A percentile compares a stretch with the other conserved stretches of the same genome.
Conservation (phyloP, 2,797 vertebrate genomes). For the Gouania willdenowi region DNA sequence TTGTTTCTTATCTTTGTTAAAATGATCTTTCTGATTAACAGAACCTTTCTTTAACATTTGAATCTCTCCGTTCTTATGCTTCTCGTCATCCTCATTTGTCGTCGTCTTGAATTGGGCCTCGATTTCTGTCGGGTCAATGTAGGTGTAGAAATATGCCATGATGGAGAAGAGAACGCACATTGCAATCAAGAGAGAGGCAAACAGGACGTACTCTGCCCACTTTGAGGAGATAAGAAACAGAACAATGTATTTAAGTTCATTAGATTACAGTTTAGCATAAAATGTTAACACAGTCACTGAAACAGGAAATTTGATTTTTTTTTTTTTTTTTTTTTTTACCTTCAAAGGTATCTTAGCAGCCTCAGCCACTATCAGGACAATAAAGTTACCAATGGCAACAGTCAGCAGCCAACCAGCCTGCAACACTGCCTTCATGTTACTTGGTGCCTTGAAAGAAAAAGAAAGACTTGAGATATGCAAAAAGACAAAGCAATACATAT, state of each 20-base stretch:
- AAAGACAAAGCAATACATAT: not conserved
- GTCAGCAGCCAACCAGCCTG: slow-evolving; percentile 94
- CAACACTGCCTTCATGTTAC: slow-evolving; percentile 96
- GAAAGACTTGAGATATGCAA: not conserved
- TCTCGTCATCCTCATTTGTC: slow-evolving; percentile 32
- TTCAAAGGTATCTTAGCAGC: slow-evolving; percentile 74
- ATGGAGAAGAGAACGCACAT: slow-evolving; percentile 88
- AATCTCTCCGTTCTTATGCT: too few relatives aligned
- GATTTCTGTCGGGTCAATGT: slow-evolving; percentile 82
- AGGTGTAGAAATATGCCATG: slow-evolving; percentile 92
- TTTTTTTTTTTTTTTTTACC: slow-evolving; percentile 62
- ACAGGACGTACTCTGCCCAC: slow-evolving; percentile 92
- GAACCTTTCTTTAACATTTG: too few relatives aligned
- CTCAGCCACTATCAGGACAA: slow-evolving; percentile 91
- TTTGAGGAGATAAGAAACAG: slow-evolving; percentile 40
- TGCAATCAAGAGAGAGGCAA: slow-evolving; percentile 82
- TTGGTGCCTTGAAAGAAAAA: slow-evolving; percentile 79
- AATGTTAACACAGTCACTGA: not conserved
- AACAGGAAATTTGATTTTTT: too few relatives aligned
- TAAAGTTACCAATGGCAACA: slow-evolving; percentile 90
- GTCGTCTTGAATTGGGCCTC: slow-evolving; percentile 80
- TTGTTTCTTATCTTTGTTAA: not conserved
- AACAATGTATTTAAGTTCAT: not conserved
- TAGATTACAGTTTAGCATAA: not conserved
- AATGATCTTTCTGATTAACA: too few relatives aligned